Base-by-base conservation (phyloP, 2,113 vertebrate genomes). In the Bubo bubo region DNA sequence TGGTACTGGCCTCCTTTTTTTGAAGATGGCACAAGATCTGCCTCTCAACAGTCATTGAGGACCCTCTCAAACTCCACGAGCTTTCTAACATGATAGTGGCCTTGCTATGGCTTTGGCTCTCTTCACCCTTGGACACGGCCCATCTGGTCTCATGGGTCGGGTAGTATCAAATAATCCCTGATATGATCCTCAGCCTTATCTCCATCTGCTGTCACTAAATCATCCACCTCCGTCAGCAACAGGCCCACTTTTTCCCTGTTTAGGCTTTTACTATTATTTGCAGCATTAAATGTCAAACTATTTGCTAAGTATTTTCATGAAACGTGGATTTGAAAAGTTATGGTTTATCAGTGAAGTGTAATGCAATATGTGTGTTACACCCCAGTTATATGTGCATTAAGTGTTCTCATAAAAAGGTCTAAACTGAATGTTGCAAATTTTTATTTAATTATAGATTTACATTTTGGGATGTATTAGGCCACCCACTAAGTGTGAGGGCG, bases 381-480 rank as follows among this genome's bases (percentile, higher is more conserved):
- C 28, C 74, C 52, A 30, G 39, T 93, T 75, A 53, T 8, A 20
- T 16, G 66, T 90, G 39, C 50, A 30, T 79, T 80, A 84, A 91
- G 30, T 8, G 2, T 86, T 93, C 53, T 59, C 55, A 19, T 73
- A 88, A 93, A 79, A 93, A 92, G 73, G 73, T 50, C 72, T 79
- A 73, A 79, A 90, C 58, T 49, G 74, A 81, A 62, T 86, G 86
- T 87, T 93, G 35, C 43, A 58, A 56, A 52, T 89, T 95, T 93
- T 91, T 72, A 79, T 94, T 86, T 94, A 89, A 95, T 88, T 90
- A 66, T 62, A 91, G 81, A 71, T 58, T 92, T 91, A 27, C 2
- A 79, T 95, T 91, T 89, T 7, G 6, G 89, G 73, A 85, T 75
- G 62, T 59, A 80, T 92, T 83, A 90, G 73, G 79, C 86, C 90